Base-by-base conservation (phyloP, 2,888 invertebrate genomes). In the Thymelicus sylvestris region DNA sequence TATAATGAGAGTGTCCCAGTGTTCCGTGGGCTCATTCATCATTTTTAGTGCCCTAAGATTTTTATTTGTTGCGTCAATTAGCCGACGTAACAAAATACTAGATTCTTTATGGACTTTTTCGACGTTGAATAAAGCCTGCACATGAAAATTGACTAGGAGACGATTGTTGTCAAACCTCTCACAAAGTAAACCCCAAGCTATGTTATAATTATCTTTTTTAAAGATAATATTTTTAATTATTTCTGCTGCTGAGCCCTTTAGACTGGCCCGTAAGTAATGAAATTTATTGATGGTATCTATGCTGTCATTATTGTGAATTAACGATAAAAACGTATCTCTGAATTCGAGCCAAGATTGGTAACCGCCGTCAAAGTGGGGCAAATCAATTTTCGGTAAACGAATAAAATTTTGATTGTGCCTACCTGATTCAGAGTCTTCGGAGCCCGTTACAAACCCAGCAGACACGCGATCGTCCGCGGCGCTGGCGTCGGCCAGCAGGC, bases 341-440 rank as follows among this genome's bases (percentile, higher is more conserved):
- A 57, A 76, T 44, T 76, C 77, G 4, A 77, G 67, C 76, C 76
- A 76, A 55, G 68, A 65, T 39, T 74, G 65, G 62, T 65, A 70
- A 1, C 57, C 10, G 19, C 72, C 73, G 19, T 71, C 61, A 62
- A 77, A 72, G 7, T 55, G 72, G 39, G 76, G 77, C 55, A 77
- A 60, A 63, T 71, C 71, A 57, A 77, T 73, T 39, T 71, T 74
- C 15, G 73, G 74, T 63, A 70, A 66, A 13, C 66, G 50, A 15
- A 67, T 15, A 59, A 64, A 72, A 55, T 62, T 66, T 5, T 55
- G 39, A 10, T 66, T 57, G 7, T 41, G 55, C 55, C 52, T 41
- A 66, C 66, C 66, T 39, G 55, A 24, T 31, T 41, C 55, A 24
- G 71, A 47, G 39, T 52, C 72, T 24, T 63, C 55, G 19, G 67